Evolutionary conservation across 2,113 vertebrate species (phyloP).

Genomic region (Callopanchax toddi): DNA sequence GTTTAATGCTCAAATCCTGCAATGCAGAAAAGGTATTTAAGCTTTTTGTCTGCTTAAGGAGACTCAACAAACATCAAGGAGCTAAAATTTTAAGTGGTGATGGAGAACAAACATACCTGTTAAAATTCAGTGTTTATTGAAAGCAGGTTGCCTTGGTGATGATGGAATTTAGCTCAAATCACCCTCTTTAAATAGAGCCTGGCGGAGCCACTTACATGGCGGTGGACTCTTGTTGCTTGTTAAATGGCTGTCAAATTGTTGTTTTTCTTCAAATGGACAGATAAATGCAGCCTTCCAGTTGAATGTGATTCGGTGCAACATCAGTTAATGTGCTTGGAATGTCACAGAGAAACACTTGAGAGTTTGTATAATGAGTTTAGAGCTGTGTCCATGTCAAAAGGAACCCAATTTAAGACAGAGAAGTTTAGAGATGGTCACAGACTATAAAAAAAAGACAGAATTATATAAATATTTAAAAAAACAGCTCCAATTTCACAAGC

Average conservation of each 20-base stretch:
- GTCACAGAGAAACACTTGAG: background rate
- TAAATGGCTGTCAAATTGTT: conserved; percentile 14
- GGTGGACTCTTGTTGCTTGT: conserved; percentile 7
- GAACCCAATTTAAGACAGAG: conserved; percentile 6
- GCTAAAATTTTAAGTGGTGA: background rate
- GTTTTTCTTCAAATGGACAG: conserved; percentile 3
- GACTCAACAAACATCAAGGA: background rate
- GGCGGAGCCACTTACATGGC: conserved; percentile 2
- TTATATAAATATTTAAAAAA: background rate
- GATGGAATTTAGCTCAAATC: conserved; percentile 6
- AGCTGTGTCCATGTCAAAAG: background rate
- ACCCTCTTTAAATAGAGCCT: conserved; percentile 2
- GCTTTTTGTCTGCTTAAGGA: background rate
- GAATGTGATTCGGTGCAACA: background rate
- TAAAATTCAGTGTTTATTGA: background rate
- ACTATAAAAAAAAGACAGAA: conserved; percentile 3
- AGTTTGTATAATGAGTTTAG: background rate
- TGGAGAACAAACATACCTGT: background rate
- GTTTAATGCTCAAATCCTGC: background rate
- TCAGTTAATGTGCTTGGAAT: conserved; percentile 5
- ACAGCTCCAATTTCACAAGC: conserved; percentile 27
- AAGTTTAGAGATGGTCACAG: conserved; percentile 14
- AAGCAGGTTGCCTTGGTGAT: conserved; percentile 25
- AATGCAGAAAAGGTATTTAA: background rate
- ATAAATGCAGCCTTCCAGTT: background rate